Percentiles rank a stretch among this genome's conserved stretches.
Conservation (phyloP, 2,888 invertebrate species). For the Patella caerulea region DNA sequence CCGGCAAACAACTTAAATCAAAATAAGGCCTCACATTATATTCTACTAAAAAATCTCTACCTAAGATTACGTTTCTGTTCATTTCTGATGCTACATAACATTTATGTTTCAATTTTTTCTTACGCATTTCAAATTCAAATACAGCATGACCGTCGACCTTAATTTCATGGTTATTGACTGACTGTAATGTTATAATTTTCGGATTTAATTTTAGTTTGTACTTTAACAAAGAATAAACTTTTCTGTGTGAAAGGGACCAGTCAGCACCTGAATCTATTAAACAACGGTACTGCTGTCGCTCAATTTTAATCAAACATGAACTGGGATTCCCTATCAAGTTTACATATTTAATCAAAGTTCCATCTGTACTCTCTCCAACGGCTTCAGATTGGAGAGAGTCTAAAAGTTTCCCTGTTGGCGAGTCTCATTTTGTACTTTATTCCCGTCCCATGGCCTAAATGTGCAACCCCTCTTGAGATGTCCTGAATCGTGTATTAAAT, state of each 20-base stretch:
- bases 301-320: not conserved
- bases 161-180: no score
- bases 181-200: no score
- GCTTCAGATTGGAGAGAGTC: not conserved
- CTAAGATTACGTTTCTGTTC: not conserved
- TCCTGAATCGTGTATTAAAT: no score
- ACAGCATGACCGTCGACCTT: no score
- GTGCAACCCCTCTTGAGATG: no score
- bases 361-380: not conserved
- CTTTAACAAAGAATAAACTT: not conserved
- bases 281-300: not conserved
- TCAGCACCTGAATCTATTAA: conserved; percentile 14
- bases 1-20: not conserved
- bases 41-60: not conserved
- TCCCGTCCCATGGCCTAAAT: no score
- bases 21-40: not conserved
- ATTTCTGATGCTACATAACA: not conserved
- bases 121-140: not conserved
- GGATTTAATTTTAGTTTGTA: not conserved
- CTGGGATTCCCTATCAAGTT: not conserved
- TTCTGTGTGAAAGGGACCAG: not conserved
- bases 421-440: no score
- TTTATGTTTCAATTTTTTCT: not conserved
- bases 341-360: not conserved
- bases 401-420: not conserved